These are phyloP conservation scores for Myotis planiceps DNA, from an alignment of 2,797 vertebrate genomes.

Conservation along the genomic window DNA sequence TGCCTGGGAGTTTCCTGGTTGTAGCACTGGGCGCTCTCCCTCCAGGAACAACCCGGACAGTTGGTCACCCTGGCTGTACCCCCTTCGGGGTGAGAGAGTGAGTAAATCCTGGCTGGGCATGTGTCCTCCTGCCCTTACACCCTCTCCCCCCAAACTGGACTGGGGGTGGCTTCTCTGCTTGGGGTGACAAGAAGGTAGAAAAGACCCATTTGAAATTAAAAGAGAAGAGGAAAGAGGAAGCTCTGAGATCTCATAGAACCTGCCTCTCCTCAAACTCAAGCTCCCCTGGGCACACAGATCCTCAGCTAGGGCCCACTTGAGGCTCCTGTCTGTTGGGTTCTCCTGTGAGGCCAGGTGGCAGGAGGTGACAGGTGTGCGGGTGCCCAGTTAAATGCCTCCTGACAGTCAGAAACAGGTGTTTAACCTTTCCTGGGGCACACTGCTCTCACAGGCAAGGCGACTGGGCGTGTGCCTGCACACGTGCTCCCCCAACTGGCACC, in stretches of 20 bases:
- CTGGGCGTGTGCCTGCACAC: not conserved
- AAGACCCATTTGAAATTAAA: not conserved
- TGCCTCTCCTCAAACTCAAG: not conserved
- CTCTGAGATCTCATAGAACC: not conserved
- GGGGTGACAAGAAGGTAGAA: not conserved
- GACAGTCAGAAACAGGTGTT: not conserved
- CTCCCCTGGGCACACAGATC: not conserved
- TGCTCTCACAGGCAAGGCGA: accelerated
- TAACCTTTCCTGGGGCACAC: not conserved
- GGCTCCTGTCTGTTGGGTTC: not conserved
- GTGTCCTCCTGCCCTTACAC: not conserved
- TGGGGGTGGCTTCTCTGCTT: not conserved
- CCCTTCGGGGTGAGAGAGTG: not conserved
- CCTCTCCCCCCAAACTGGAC: not conserved
- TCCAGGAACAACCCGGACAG: accelerated
- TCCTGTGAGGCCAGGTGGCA: not conserved
- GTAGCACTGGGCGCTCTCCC: not conserved
- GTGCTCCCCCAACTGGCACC: not conserved
- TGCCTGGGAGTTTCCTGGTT: not conserved
- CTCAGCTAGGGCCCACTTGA: not conserved
- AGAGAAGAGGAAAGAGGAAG: not conserved
- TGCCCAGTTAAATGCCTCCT: not conserved
- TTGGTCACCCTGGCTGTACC: not conserved
- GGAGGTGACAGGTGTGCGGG: not conserved
- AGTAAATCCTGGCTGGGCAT: not conserved